phyloP scores from a whole-genome alignment of 2,888 invertebrate genomes.

The Altica lythri region DNA sequence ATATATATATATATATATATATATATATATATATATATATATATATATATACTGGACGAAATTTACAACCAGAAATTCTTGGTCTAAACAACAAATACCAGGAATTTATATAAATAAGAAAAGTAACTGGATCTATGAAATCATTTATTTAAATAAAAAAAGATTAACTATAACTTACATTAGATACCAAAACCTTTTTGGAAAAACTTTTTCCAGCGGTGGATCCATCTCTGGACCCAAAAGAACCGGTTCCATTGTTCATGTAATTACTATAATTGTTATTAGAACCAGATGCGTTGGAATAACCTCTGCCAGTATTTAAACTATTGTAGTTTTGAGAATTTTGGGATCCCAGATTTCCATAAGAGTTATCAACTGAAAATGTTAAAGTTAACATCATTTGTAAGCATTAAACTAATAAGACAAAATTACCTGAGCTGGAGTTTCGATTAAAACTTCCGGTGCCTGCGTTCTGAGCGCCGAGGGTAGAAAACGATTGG shows the following conservation, averaged over 20 bases:
- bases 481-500: slow-evolving; percentile 24
- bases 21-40: too few species aligned
- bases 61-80: too few species aligned
- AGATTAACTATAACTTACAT: slow-evolving; percentile 22
- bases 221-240: slow-evolving; percentile 5
- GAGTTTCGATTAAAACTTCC: slow-evolving; percentile 17
- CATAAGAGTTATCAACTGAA: slow-evolving; percentile 23
- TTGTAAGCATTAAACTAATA: neutral
- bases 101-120: too few species aligned
- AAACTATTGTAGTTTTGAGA: slow-evolving; percentile 18
- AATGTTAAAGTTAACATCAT: neutral
- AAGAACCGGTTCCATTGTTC: slow-evolving; percentile 7
- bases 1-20: too few species aligned
- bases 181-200: slow-evolving; percentile 30
- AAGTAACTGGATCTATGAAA: too few species aligned
- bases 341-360: slow-evolving; percentile 6
- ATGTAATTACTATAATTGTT: slow-evolving; percentile 28
- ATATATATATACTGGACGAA: too few species aligned
- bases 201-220: slow-evolving; percentile 28
- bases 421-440: slow-evolving; percentile 3
- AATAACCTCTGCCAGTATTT: slow-evolving; percentile 17
- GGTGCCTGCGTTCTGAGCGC: slow-evolving; percentile 15
- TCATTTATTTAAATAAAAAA: too few species aligned
- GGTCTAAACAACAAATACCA: too few species aligned
- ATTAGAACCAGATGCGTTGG: too few species aligned